Conservation (phyloP, 2,888 invertebrate species). For the Bursaphelenchus okinawaensis region DNA sequence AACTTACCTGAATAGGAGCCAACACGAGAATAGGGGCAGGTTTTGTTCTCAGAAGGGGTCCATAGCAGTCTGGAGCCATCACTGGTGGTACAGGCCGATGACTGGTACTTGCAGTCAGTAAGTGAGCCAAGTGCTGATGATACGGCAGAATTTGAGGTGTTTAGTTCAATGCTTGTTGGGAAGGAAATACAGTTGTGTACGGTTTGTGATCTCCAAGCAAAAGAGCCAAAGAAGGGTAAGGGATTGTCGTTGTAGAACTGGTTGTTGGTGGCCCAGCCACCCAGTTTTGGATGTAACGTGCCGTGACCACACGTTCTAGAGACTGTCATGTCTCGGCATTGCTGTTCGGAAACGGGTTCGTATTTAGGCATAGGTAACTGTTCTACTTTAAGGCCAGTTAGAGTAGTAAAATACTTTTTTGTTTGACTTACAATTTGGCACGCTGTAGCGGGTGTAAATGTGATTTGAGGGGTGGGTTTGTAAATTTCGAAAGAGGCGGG, state of each 20-base stretch:
- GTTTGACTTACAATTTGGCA: not conserved
- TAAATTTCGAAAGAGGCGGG: not conserved
- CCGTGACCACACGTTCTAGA: not conserved
- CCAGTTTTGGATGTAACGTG: not conserved
- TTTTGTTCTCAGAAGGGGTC: not conserved
- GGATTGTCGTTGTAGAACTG: not conserved
- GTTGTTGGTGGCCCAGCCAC: not conserved
- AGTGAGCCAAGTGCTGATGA: not conserved
- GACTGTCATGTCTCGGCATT: not conserved
- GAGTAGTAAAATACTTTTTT: not conserved
- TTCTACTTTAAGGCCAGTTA: not conserved
- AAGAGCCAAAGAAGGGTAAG: not conserved
- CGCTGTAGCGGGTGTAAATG: not conserved
- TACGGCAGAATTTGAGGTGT: not conserved
- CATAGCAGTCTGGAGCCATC: not conserved
- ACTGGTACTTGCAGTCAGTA: not conserved
- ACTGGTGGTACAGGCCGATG: not conserved
- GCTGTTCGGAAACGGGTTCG: not conserved
- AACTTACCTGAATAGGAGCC: not conserved
- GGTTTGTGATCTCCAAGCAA: not conserved
- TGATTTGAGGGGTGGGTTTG: not conserved
- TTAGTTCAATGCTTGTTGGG: not conserved
- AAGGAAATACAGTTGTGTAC: not conserved
- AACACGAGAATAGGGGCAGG: not conserved
- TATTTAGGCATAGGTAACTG: not conserved